Percentiles rank a stretch among this genome's conserved stretches.
Evolutionary conservation across 2,797 vertebrate species (phyloP).

Genomic region (Petrocephalus sullivani): DNA sequence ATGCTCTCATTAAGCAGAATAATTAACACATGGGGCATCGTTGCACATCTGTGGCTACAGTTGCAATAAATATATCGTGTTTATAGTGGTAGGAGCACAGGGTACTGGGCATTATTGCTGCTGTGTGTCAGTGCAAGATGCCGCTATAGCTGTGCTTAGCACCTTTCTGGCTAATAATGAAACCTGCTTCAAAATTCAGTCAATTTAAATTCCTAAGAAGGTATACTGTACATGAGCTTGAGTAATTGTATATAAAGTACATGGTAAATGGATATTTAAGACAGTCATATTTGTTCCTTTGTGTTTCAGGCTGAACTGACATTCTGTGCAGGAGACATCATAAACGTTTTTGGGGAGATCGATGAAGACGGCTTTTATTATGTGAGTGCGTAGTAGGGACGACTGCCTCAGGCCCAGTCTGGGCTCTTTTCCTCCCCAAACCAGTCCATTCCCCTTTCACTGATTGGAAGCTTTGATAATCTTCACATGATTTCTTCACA

Average conservation of each 20-base stretch:
- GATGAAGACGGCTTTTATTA: slow-evolving; percentile 99
- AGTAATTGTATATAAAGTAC: background rate
- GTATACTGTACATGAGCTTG: background rate
- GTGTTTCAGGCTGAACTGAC: slow-evolving; percentile 81
- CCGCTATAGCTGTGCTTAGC: background rate
- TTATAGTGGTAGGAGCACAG: background rate
- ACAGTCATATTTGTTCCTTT: slow-evolving; percentile 19
- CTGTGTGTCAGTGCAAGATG: background rate
- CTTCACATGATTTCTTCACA: background rate
- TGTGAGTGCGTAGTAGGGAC: slow-evolving; percentile 63
- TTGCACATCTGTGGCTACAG: background rate
- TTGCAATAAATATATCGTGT: background rate
- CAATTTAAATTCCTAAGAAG: background rate
- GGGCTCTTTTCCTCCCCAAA: background rate
- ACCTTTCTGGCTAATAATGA: background rate
- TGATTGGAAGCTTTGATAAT: background rate
- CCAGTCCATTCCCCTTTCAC: background rate
- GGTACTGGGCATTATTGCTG: background rate
- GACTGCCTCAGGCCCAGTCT: background rate
- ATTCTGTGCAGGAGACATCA: slow-evolving; percentile 93
- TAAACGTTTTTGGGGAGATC: slow-evolving; percentile 90
- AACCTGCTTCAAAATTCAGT: background rate
- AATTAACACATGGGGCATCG: background rate
- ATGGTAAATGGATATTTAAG: background rate
- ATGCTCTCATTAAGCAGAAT: background rate